These are phyloP conservation scores for Grapholita molesta DNA, from an alignment of 1,140 invertebrate genomes.

Conservation along the genomic window DNA sequence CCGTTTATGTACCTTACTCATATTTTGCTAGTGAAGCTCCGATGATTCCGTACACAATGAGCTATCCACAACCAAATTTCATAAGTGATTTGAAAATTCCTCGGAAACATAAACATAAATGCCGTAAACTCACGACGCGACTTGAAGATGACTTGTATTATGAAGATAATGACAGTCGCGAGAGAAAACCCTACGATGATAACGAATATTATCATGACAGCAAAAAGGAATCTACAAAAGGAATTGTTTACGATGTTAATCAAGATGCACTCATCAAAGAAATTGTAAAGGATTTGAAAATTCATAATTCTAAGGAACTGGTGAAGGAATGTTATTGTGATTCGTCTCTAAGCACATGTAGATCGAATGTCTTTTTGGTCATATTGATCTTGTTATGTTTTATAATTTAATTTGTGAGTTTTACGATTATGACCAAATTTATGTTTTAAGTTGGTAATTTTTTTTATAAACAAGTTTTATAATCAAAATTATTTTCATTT, in stretches of 20 bases:
- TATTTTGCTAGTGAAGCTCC: constrained; percentile 21
- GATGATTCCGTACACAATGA: constrained; percentile 9
- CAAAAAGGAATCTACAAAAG: background rate
- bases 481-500: too few species aligned
- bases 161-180: constrained; percentile 15
- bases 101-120: constrained; percentile 22
- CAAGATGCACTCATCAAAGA: constrained; percentile 16
- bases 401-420: background rate
- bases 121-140: constrained; percentile 18
- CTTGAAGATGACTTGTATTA: constrained; percentile 31
- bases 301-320: constrained; percentile 22
- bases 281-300: constrained; percentile 20
- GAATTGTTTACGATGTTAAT: constrained; percentile 18
- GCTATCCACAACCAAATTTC: constrained; percentile 25
- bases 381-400: background rate
- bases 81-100: constrained; percentile 25
- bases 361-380: background rate
- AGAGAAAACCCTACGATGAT: constrained; percentile 16
- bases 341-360: background rate
- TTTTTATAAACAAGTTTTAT: background rate
- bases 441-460: too few species aligned
- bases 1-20: constrained; percentile 24
- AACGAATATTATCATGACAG: background rate
- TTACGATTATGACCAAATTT: too few species aligned
- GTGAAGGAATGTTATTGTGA: constrained; percentile 33